A percentile compares a stretch with the other conserved stretches of the same genome.
These are phyloP conservation scores for Callosobruchus maculatus DNA, from an alignment of 2,888 invertebrate species.

Conservation along the genomic window DNA sequence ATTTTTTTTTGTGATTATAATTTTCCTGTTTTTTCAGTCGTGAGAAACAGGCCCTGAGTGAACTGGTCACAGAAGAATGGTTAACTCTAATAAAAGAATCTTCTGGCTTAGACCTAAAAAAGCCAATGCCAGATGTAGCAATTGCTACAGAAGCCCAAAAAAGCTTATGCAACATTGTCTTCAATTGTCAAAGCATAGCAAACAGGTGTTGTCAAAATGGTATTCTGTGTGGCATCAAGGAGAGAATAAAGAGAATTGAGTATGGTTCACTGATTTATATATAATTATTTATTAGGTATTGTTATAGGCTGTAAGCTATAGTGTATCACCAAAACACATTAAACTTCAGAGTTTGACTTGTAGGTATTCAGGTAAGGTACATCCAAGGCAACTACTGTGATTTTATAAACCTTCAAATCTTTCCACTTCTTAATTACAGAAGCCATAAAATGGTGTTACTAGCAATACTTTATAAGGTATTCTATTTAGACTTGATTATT, in stretches of 20 bases:
- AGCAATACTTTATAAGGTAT: too few relatives aligned
- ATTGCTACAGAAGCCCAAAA: conserved; percentile 77
- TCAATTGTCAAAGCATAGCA: conserved; percentile 66
- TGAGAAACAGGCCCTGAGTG: conserved; percentile 70
- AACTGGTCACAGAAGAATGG: conserved; percentile 65
- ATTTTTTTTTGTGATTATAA: too few relatives aligned
- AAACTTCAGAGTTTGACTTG: too few relatives aligned
- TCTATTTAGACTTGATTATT: too few relatives aligned
- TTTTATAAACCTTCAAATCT: too few relatives aligned
- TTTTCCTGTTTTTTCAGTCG: conserved; percentile 57
- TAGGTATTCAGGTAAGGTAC: too few relatives aligned
- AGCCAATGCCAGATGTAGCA: conserved; percentile 48
- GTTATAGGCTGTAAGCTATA: too few relatives aligned
- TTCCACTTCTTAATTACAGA: too few relatives aligned
- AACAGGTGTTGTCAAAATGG: conserved; percentile 59
- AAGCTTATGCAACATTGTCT: conserved; percentile 85
- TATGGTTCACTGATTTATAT: conserved; percentile 21
- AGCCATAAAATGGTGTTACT: too few relatives aligned
- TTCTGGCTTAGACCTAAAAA: conserved; percentile 54
- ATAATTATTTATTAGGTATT: too few relatives aligned
- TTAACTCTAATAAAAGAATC: conserved; percentile 64
- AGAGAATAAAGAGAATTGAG: conserved; percentile 66
- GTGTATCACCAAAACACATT: too few relatives aligned
- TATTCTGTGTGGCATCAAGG: conserved; percentile 68
- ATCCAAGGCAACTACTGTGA: too few relatives aligned